Percentiles rank a stretch among this genome's conserved stretches.
phyloP scores from a whole-genome alignment of 1,140 invertebrate genomes.

The Sycophaga agraensis region DNA sequence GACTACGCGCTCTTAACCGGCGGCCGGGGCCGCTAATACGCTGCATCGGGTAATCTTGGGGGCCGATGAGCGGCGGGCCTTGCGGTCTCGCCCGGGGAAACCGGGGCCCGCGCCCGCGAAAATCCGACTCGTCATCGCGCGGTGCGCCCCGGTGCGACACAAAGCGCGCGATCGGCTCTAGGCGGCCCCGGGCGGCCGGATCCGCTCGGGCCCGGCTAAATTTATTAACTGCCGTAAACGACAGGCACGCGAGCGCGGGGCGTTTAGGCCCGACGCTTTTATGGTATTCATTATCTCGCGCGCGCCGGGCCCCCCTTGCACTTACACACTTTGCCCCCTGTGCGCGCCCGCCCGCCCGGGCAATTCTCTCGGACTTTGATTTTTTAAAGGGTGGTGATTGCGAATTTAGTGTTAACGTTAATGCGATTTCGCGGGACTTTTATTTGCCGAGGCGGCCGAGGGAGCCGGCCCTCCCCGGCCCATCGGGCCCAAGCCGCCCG shows the following conservation, averaged over 20 bases:
- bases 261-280: conserved; percentile 28
- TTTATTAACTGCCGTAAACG: conserved; percentile 32
- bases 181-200: neutral
- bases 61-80: too few species aligned
- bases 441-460: neutral
- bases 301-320: neutral
- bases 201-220: conserved; percentile 25
- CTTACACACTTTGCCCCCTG: neutral
- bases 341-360: neutral
- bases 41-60: too few species aligned
- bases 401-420: conserved; percentile 3
- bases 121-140: too few species aligned
- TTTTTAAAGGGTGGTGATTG: conserved; percentile 18
- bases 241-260: conserved; percentile 15
- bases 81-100: too few species aligned
- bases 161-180: neutral
- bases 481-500: too few species aligned
- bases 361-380: conserved; percentile 14
- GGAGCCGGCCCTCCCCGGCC: too few species aligned
- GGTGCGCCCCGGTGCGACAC: too few species aligned
- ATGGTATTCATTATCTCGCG: conserved; percentile 30
- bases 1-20: conserved; percentile 56
- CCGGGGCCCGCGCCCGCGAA: too few species aligned
- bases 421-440: conserved; percentile 8
- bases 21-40: too few species aligned